Conservation (phyloP, 2,113 vertebrate genomes). For the Chloropsis cyanopogon region DNA sequence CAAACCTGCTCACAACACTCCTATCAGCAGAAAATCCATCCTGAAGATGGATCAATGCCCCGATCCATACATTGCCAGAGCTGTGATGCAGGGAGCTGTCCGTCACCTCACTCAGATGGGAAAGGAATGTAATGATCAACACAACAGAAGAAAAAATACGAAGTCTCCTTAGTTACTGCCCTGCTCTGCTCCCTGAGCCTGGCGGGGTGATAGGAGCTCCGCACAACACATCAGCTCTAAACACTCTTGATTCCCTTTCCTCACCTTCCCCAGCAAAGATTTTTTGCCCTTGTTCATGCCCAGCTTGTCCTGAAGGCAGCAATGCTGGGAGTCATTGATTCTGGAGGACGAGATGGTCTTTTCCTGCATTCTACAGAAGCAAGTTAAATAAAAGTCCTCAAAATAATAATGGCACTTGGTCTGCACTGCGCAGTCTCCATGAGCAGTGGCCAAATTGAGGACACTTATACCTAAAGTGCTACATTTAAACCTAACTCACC, state of each 20-base stretch:
- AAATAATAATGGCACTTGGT: background rate
- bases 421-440: background rate
- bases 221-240: background rate
- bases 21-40: background rate
- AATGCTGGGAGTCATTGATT: background rate
- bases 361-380: background rate
- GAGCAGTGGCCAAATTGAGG: background rate
- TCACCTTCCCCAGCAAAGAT: background rate
- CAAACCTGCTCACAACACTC: background rate
- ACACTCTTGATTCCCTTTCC: accelerated
- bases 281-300: background rate
- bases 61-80: accelerated
- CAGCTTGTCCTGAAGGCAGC: background rate
- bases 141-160: background rate
- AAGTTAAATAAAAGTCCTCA: background rate
- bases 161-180: background rate
- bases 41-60: background rate
- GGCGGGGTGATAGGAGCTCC: background rate
- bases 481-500: background rate
- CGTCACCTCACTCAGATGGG: background rate
- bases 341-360: background rate
- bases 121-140: background rate
- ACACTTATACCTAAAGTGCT: background rate
- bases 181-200: background rate
- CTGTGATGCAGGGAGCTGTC: accelerated